phyloP scores from a whole-genome alignment of 1,140 invertebrate genomes.

The Eumeta japonica region DNA sequence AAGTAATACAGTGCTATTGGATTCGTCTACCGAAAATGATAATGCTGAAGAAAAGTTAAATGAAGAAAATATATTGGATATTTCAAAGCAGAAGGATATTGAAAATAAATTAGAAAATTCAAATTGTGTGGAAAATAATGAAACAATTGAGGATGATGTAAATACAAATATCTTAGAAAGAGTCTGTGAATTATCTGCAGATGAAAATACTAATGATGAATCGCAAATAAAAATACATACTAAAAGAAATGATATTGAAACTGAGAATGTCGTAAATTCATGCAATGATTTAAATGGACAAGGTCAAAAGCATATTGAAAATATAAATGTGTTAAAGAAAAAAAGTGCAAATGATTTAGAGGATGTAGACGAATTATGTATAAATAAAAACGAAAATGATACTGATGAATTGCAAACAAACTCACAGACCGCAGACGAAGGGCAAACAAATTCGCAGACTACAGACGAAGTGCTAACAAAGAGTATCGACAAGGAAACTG shows the following conservation, averaged over 20 bases:
- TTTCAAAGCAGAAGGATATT: too few species aligned
- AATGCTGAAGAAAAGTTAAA: slow-evolving; percentile 7
- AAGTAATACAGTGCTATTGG: neutral
- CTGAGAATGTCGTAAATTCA: too few species aligned
- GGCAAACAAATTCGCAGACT: neutral
- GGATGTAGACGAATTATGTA: neutral
- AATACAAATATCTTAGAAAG: too few species aligned
- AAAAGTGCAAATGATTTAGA: neutral
- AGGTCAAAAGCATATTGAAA: neutral
- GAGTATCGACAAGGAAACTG: slow-evolving; percentile 5
- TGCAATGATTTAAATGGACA: neutral
- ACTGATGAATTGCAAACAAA: neutral
- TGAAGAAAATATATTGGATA: slow-evolving; percentile 1
- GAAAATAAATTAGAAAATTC: too few species aligned
- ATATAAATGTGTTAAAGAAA: neutral
- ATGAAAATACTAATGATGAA: too few species aligned
- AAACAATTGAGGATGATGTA: neutral
- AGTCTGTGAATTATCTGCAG: too few species aligned
- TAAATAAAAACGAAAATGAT: neutral
- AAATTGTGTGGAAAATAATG: too few species aligned
- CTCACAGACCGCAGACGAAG: neutral
- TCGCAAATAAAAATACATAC: too few species aligned
- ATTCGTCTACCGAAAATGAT: slow-evolving; percentile 5
- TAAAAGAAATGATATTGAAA: too few species aligned
- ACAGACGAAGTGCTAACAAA: slow-evolving; percentile 7